Base-by-base conservation (phyloP, 2,113 vertebrate genomes). In the Desmodus rotundus region DNA sequence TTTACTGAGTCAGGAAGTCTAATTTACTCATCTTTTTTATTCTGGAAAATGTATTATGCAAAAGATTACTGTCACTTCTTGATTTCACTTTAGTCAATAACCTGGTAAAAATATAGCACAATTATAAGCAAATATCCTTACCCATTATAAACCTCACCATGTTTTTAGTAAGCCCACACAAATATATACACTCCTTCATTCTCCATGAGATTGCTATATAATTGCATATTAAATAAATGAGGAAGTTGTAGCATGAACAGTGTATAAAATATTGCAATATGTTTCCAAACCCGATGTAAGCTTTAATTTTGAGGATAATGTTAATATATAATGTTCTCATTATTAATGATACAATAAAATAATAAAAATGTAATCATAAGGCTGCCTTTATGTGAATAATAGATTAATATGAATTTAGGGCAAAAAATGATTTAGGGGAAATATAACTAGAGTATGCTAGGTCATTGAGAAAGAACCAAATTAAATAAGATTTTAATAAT, bases 1-100 rank as follows among this genome's bases (percentile, higher is more conserved):
- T 94, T 94, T 97, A 83, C 91, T 50, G 24, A 73, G 45, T 87
- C 80, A 76, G 74, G 65, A 91, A 97, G 73, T 93, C 85, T 97
- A 93, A 96, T 96, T 96, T 96, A 38, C 63, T 95, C 63, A 93
- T 91, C 74, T 82, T 96, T 93, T 65, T 80, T 96, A 88, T 94
- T 96, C 84, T 81, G 26, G 16, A 41, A 95, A 91, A 63, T 95
- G 10, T 45, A 89, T 93, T 87, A 36, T 86, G 4, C 80, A 96
- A 50, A 28, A 91, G n/a, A 94, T 93, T 94, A 84, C 92, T 95
- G 78, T 89, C 87, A 95, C 47, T 96, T 95, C 36, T 89, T 93
- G 78, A 97, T 87, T 89, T 96, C 2, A 89, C 36, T 91, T 95
- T 89, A 96, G 97, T 96, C 96, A 97, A 91, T 93, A 97, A 96